Conservation (phyloP, 2,113 vertebrate species). For the Ciconia stormi region DNA sequence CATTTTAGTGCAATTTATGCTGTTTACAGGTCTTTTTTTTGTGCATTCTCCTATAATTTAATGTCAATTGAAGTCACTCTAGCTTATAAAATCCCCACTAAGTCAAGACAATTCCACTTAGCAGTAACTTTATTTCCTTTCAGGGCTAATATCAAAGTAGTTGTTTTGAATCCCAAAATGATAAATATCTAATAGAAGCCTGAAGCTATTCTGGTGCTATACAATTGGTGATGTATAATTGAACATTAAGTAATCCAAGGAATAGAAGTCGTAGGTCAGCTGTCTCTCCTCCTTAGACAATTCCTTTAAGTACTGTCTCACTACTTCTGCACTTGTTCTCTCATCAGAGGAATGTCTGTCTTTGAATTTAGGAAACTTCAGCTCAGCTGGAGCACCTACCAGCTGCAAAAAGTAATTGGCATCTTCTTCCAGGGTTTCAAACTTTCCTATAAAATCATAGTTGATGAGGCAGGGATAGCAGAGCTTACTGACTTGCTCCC, state of each 20-base stretch:
- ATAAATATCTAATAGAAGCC: conserved; percentile 37
- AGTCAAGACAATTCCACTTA: conserved; percentile 56
- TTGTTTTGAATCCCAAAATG: conserved; percentile 39
- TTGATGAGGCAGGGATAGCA: conserved; percentile 79
- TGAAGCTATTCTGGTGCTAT: conserved; percentile 50
- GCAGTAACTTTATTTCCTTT: conserved; percentile 40
- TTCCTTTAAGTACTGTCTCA: conserved; percentile 75
- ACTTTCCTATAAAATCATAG: conserved; percentile 81
- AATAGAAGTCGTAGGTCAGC: conserved; percentile 77
- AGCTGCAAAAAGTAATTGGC: conserved; percentile 77
- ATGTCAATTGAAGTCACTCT: conserved; percentile 43
- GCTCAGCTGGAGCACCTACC: conserved; percentile 70
- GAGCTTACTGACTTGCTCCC: conserved; percentile 79
- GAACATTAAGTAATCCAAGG: conserved; percentile 84
- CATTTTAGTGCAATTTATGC: conserved; percentile 64
- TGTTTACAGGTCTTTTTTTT: conserved; percentile 42
- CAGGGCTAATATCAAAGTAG: conserved; percentile 29
- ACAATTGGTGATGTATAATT: conserved; percentile 76
- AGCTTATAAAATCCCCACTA: conserved; percentile 35
- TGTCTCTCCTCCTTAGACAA: conserved; percentile 71
- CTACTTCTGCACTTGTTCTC: conserved; percentile 76
- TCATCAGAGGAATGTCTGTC: conserved; percentile 80
- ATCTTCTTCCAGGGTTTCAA: conserved; percentile 79
- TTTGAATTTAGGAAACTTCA: conserved; percentile 81
- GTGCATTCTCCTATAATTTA: conserved; percentile 56